These are phyloP conservation scores for Omphaloscelis lunosa DNA, from an alignment of 2,888 invertebrate genomes.

Conservation along the genomic window DNA sequence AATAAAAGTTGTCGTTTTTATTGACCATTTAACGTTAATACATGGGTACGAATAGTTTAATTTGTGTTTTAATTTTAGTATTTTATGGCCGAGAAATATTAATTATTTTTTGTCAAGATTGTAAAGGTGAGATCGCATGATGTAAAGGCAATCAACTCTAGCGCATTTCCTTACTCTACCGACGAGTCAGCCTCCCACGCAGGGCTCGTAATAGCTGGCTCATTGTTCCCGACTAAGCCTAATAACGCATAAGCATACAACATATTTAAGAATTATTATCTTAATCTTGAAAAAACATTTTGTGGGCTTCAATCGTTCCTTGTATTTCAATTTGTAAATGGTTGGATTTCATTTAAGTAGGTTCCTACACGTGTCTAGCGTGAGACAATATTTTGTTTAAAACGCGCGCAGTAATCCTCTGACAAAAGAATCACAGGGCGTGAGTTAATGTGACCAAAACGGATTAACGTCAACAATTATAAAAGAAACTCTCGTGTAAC, in stretches of 20 bases:
- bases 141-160: slow-evolving; percentile 56
- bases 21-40: slow-evolving; percentile 56
- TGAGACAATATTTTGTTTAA: slow-evolving; percentile 35
- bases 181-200: slow-evolving; percentile 66
- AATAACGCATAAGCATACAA: slow-evolving; percentile 48
- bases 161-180: slow-evolving; percentile 61
- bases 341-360: slow-evolving; percentile 13
- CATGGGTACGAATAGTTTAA: slow-evolving; percentile 37
- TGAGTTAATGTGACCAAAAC: slow-evolving; percentile 80
- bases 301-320: not conserved
- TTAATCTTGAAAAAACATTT: slow-evolving; percentile 46
- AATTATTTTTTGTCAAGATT: slow-evolving; percentile 23
- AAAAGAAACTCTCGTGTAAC: slow-evolving; percentile 68
- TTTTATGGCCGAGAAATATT: slow-evolving; percentile 22
- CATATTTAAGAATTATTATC: slow-evolving; percentile 55
- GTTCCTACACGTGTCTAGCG: slow-evolving; percentile 5
- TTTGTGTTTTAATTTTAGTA: slow-evolving; percentile 39
- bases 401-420: slow-evolving; percentile 57
- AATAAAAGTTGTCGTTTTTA: slow-evolving; percentile 62
- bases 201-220: slow-evolving; percentile 62
- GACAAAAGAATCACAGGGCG: slow-evolving; percentile 67
- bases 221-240: slow-evolving; percentile 70
- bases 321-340: slow-evolving; percentile 22
- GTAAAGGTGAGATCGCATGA: slow-evolving; percentile 55
- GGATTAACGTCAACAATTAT: slow-evolving; percentile 81